Percentiles rank a stretch among this genome's conserved stretches.
Evolutionary conservation across 2,113 vertebrate genomes (phyloP).

Genomic region (Balaenoptera acutorostrata): DNA sequence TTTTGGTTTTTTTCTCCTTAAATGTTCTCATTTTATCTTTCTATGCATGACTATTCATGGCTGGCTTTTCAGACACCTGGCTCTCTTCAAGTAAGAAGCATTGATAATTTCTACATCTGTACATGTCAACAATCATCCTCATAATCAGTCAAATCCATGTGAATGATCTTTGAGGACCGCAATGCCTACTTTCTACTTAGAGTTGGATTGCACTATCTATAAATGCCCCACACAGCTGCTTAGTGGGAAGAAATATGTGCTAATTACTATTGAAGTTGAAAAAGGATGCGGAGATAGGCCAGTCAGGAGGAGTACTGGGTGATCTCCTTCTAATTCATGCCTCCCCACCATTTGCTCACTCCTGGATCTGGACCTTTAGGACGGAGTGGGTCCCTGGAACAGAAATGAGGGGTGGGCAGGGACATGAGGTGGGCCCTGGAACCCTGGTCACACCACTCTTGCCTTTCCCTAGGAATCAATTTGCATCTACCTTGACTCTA

Average conservation of each 20-base stretch:
- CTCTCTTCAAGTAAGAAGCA: conserved; percentile 2
- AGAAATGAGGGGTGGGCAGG: background rate
- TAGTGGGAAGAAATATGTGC: background rate
- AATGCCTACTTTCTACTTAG: background rate
- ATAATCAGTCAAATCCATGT: background rate
- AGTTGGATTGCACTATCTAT: background rate
- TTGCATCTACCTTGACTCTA: background rate
- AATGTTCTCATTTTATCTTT: background rate
- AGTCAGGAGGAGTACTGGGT: background rate
- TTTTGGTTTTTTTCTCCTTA: background rate
- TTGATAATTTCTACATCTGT: background rate
- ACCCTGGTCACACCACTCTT: background rate
- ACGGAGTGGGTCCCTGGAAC: too few relatives aligned
- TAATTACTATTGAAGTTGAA: background rate
- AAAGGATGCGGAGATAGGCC: background rate
- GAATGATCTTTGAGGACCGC: background rate
- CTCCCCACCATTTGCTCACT: background rate
- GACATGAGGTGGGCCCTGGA: background rate
- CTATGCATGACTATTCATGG: background rate
- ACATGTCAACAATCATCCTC: background rate
- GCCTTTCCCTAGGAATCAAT: background rate
- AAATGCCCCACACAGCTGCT: background rate
- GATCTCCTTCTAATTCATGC: background rate
- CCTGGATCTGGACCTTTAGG: background rate
- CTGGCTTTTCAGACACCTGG: conserved; percentile 27